These are phyloP conservation scores for Dipodomys ordii DNA, from an alignment of 2,113 vertebrate species.

Conservation along the genomic window DNA sequence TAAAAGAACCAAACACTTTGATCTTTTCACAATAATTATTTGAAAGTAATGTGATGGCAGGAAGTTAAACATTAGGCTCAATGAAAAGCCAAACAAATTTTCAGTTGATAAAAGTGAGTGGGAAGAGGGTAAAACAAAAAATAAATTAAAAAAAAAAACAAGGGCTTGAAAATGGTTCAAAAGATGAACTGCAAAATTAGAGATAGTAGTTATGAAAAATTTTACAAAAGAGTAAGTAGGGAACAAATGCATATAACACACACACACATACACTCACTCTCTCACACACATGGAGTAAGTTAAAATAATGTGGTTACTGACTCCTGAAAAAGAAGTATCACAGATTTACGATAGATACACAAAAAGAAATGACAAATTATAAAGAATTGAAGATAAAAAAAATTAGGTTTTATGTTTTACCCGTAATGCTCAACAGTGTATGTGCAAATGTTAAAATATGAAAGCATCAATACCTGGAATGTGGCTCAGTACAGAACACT, in stretches of 20 bases:
- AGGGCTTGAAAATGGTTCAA: not conserved
- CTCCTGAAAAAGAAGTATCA: not conserved
- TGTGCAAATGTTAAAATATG: not conserved
- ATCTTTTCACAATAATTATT: constrained; percentile 55
- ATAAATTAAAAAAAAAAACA: not conserved
- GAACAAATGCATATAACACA: not conserved
- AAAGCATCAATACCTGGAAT: not conserved
- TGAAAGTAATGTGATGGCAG: constrained; percentile 22
- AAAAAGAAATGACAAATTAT: constrained; percentile 10
- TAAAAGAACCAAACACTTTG: constrained; percentile 28
- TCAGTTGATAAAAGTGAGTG: not conserved
- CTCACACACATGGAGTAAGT: not conserved
- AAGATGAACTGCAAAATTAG: constrained; percentile 23
- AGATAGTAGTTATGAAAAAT: not conserved
- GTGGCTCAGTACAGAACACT: no score
- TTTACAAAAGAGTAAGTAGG: not conserved
- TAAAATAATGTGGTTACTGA: not conserved
- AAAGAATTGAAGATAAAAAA: not conserved
- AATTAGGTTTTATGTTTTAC: not conserved
- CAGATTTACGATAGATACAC: not conserved
- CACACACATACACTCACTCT: not conserved
- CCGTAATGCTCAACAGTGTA: not conserved
- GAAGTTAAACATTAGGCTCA: constrained; percentile 41
- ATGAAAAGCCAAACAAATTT: constrained; percentile 46
- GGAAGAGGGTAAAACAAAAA: no score